Conservation (phyloP, 2,113 vertebrate genomes). For the Paracanthobrama guichenoti region DNA sequence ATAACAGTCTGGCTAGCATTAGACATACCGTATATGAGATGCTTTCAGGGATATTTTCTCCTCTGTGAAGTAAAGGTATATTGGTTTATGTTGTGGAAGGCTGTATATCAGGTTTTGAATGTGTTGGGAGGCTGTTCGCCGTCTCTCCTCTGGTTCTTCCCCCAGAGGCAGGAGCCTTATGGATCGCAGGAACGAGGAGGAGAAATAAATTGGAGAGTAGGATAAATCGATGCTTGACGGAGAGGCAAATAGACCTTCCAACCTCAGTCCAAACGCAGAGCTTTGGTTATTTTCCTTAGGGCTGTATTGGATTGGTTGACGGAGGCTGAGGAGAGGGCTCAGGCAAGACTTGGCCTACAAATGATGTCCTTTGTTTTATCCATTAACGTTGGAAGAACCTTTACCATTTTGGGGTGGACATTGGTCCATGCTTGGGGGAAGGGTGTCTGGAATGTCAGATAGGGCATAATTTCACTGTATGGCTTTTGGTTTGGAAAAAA, state of each 20-base stretch:
- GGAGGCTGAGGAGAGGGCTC: constrained; percentile 66
- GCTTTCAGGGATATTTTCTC: constrained; percentile 15
- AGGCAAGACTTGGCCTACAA: constrained; percentile 78
- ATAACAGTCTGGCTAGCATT: neutral
- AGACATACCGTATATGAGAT: neutral
- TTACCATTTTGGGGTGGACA: constrained; percentile 3
- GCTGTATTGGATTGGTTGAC: constrained; percentile 76
- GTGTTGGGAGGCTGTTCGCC: constrained; percentile 53
- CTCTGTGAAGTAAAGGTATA: constrained; percentile 16
- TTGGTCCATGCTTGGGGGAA: neutral
- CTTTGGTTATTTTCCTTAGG: constrained; percentile 66
- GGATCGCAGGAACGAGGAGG: constrained; percentile 71
- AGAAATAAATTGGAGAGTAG: constrained; percentile 80
- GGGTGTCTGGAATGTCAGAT: neutral
- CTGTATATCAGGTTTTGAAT: constrained; percentile 61
- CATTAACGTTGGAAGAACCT: constrained; percentile 62
- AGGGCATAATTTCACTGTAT: neutral
- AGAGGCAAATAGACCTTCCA: constrained; percentile 76
- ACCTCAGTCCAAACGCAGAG: constrained; percentile 66
- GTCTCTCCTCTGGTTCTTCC: constrained; percentile 70
- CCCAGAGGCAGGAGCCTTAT: constrained; percentile 74
- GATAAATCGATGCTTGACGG: constrained; percentile 78
- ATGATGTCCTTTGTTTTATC: constrained; percentile 79
- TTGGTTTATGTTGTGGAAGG: constrained; percentile 65
- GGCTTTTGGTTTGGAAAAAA: neutral